Evolutionary conservation across 2,797 vertebrate species (phyloP).

Genomic region (Okamejei kenojei): DNA sequence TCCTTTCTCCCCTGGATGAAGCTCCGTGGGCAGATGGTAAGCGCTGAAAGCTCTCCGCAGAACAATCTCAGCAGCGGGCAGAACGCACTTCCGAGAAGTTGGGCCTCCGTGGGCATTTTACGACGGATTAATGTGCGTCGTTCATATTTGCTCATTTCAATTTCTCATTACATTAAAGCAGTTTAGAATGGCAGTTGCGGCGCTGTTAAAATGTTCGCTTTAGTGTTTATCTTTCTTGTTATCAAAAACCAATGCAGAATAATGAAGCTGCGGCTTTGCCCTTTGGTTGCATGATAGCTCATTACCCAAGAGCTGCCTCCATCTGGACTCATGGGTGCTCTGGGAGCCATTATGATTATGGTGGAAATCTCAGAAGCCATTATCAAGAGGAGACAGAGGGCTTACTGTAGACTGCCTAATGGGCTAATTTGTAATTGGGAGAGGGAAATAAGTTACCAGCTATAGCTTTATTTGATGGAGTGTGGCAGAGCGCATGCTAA

Average conservation of each 20-base stretch:
- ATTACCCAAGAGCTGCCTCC: slow-evolving; percentile 98
- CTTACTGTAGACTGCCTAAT: slow-evolving; percentile 99
- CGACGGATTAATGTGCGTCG: slow-evolving; percentile 26
- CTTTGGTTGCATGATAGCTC: slow-evolving; percentile 91
- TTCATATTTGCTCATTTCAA: slow-evolving; percentile 34
- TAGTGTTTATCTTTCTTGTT: slow-evolving; percentile 67
- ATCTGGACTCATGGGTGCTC: slow-evolving; percentile 98
- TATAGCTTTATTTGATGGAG: slow-evolving; percentile 81
- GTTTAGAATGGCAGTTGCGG: slow-evolving; percentile 31
- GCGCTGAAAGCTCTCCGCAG: slow-evolving; percentile 27
- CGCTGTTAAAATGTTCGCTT: slow-evolving; percentile 60
- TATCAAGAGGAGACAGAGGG: slow-evolving; percentile 96
- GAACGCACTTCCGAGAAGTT: slow-evolving; percentile 20
- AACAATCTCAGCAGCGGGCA: slow-evolving; percentile 19
- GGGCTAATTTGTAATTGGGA: slow-evolving; percentile 99
- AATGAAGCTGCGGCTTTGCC: slow-evolving; percentile 87
- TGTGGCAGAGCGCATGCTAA: slow-evolving; percentile 78
- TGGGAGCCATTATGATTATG: slow-evolving; percentile 99
- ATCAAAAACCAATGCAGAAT: slow-evolving; percentile 67
- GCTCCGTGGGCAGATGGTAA: slow-evolving; percentile 22
- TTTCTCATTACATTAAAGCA: slow-evolving; percentile 29
- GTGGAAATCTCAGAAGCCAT: slow-evolving; percentile 99
- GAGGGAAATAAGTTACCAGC: slow-evolving; percentile 91
- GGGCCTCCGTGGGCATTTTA: background rate
- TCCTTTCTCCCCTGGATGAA: slow-evolving; percentile 23